Conservation (phyloP, 1,140 invertebrate genomes). For the Pararge aegeria region DNA sequence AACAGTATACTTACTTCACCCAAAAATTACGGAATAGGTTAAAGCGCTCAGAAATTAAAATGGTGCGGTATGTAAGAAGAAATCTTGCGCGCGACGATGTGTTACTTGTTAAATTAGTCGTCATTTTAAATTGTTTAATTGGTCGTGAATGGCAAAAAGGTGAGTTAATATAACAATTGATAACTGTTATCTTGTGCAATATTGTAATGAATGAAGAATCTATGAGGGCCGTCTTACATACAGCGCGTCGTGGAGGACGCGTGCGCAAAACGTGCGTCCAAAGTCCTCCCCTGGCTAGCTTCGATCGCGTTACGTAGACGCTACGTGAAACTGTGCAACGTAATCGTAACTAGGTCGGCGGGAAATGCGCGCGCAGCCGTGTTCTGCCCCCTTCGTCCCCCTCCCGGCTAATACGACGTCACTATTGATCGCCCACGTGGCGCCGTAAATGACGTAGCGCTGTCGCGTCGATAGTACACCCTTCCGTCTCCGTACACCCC, state of each 20-base stretch:
- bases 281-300: slow-evolving; percentile 39
- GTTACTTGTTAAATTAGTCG: background rate
- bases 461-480: slow-evolving; percentile 65
- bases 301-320: slow-evolving; percentile 72
- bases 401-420: slow-evolving; percentile 49
- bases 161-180: slow-evolving; percentile 1
- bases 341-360: slow-evolving; percentile 73
- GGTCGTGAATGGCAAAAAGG: background rate
- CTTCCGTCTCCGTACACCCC: slow-evolving; percentile 40
- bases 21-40: no score
- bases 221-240: slow-evolving; percentile 46
- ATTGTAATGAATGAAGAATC: slow-evolving; percentile 45
- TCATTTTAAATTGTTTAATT: background rate
- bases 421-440: slow-evolving; percentile 76
- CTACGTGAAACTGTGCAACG: slow-evolving; percentile 63
- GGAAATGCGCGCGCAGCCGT: slow-evolving; percentile 61
- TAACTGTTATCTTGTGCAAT: slow-evolving; percentile 28
- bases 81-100: background rate
- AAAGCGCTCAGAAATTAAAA: no score
- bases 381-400: slow-evolving; percentile 21
- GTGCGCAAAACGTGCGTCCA: slow-evolving; percentile 38
- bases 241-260: slow-evolving; percentile 37
- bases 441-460: slow-evolving; percentile 74
- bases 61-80: no score
- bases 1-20: no score